Conservation (phyloP, 2,113 vertebrate species). For the human (Homo sapiens) region GRCh38 chr6:137926001-137926500, state of each 20-base stretch:
- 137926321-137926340: not conserved
- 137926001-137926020: not conserved
- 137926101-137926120: not conserved
- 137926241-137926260: not conserved
- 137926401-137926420: not conserved
- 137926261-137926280: not conserved
- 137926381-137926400: not conserved
- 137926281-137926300: not conserved
- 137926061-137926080: not conserved
- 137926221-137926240: not conserved
- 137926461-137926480: not conserved
- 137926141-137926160: not conserved
- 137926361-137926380: not conserved
- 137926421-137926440: not conserved
- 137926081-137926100: not conserved
- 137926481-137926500: constrained; percentile 26
- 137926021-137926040: not conserved
- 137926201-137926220: not conserved
- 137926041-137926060: not conserved
- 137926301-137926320: not conserved
- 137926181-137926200: not conserved
- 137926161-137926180: not conserved
- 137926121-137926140: not conserved
- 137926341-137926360: not conserved
- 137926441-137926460: not conserved